Evolutionary conservation across 1,140 invertebrate species (phyloP), one percentile per base, ranked within the genome.

Genomic region (Platorchestia sp.): DNA sequence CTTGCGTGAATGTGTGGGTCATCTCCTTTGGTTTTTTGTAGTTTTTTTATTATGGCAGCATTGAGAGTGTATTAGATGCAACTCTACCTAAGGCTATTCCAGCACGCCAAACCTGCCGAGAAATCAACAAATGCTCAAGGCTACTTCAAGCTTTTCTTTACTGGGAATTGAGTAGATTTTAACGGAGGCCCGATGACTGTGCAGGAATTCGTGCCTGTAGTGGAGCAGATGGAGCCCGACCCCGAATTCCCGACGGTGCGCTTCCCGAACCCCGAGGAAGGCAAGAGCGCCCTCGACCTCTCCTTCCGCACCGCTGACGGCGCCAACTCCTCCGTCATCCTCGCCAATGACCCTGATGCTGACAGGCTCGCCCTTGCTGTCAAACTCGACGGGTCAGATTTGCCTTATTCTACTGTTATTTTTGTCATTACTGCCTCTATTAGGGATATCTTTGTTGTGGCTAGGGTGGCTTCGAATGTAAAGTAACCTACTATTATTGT

Each of bases 251-350:
- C 99, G 0, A 99, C 99, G 0, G 99, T 99, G 0, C 98, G 98
- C 96, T 99, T 99, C 97, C 99, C 99, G 0, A 99, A 99, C 97
- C 99, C 99, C 0, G 99, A 99, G 97, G 99, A 99, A 97, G 98
- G 98, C 19, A 98, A 98, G 97, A 98, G 98, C 97, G 98, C 99
- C 95, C 97, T 99, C 95, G 98, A 98, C 97, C 97, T 99, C 42
- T 98, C 99, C 43, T 98, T 99, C 96, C 97, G 98, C 97, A 98
- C 98, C 36, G 99, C 99, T 0, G 98, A 99, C 97, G 96, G 97
- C 87, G 97, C 98, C 96, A 97, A 97, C 0, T 98, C 98, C 86
- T 97, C 97, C 0, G 97, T 99, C 0, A 99, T 99, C 96, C 97
- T 99, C 42, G 99, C 99, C 0, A 99, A 99, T 97, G 99, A 99